Percentiles rank a stretch among this genome's conserved stretches.
phyloP scores from a whole-genome alignment of 2,113 vertebrate genomes.

The Riparia riparia region DNA sequence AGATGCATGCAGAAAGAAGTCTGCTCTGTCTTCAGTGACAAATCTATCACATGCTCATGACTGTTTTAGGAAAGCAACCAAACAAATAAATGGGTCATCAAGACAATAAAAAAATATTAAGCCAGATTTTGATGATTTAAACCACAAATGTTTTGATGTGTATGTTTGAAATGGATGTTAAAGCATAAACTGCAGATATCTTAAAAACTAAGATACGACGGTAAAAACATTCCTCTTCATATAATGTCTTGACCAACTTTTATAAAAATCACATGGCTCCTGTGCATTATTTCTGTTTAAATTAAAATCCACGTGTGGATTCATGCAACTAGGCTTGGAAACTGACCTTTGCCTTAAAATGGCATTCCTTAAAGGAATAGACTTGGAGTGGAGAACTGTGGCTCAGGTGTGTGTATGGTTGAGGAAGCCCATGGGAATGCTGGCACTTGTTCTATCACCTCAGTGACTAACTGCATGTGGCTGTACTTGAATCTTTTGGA shows the following conservation, averaged over 20 bases:
- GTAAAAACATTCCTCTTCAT: rapidly evolving
- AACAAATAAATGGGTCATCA: not conserved
- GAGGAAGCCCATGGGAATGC: not conserved
- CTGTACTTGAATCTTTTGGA: not conserved
- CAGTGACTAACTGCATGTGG: not conserved
- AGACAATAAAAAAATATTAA: not conserved
- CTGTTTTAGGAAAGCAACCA: not conserved
- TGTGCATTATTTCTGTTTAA: not conserved
- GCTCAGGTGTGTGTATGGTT: rapidly evolving
- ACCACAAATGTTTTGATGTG: not conserved
- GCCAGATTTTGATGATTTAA: not conserved
- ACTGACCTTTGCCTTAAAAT: not conserved
- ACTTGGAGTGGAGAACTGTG: not conserved
- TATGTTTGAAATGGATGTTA: not conserved
- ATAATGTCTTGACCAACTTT: not conserved
- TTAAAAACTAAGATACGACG: not conserved
- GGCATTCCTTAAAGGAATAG: not conserved
- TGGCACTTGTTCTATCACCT: not conserved
- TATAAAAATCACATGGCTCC: not conserved
- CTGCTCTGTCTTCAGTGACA: not conserved
- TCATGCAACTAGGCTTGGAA: not conserved
- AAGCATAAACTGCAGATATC: not conserved
- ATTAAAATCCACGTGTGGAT: not conserved
- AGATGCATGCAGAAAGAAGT: not conserved
- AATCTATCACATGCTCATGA: not conserved